Evolutionary conservation across 2,888 invertebrate genomes (phyloP), one percentile per base, ranked within the genome.

Genomic region (Nowickia ferox): DNA sequence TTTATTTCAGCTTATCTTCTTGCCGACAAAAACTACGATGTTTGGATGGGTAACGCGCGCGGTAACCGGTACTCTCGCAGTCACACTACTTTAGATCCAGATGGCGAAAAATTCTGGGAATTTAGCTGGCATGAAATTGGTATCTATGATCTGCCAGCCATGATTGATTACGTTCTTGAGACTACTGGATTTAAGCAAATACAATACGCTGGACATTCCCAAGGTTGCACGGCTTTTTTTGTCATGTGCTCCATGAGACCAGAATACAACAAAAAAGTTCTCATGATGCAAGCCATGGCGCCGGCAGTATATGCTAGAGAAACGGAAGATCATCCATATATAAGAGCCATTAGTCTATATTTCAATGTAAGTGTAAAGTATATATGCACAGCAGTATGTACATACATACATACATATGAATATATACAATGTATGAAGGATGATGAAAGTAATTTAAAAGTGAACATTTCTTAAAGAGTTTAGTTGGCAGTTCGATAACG

Each of bases 111-210:
- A n/a, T 96, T 94, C 90, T 96, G 96, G 96, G 90, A 94, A 66
- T 96, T 95, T 90, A 96, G 96, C 82, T 98, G 96, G 95, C 96
- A 98, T 90, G 96, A 98, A 92, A 97, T 98, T 91, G 98, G 97
- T 5, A 92, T 94, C 81, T 94, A 95, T 87, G 98, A 98, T 92
- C 89, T 98, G 69, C 97, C 98, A 0, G 95, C 96, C 0, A 96
- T 96, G 95, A 95, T 98, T 61, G 96, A 98, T 90, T 95, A 95
- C 80, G 93, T 95, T 9, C 87, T 93, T 0, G 87, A 89, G 15
- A 77, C 86, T 0, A 95, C 95, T 0, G 93, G 93, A 0, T 93
- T 93, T 53, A 88, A 93, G 46, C 92, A 93, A 66, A 76, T 96
- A 0, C 94, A 94, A 82, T 96, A 95, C 89, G 91, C 94, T 9